A percentile compares a stretch with the other conserved stretches of the same genome.
phyloP scores from a whole-genome alignment of 2,797 vertebrate genomes.

The Lacerta bilineata region DNA sequence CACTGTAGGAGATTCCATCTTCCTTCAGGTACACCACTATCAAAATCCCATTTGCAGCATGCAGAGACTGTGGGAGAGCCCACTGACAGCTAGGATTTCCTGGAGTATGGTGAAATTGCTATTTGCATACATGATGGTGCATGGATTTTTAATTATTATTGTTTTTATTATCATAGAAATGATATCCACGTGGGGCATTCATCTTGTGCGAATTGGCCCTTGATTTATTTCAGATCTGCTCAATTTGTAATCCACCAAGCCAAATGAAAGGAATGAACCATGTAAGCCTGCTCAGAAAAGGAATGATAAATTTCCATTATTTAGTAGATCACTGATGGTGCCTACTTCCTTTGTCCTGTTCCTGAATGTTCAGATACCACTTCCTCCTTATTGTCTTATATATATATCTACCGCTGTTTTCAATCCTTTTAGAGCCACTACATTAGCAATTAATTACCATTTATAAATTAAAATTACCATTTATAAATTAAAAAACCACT shows the following conservation, averaged over 20 bases:
- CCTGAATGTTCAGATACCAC: background rate
- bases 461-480: too few relatives aligned
- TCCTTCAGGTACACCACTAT: background rate
- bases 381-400: background rate
- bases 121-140: background rate
- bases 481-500: too few relatives aligned
- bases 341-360: background rate
- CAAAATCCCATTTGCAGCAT: background rate
- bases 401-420: background rate
- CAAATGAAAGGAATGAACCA: background rate
- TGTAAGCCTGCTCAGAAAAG: background rate
- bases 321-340: background rate
- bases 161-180: background rate
- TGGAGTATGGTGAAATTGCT: background rate
- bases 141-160: background rate
- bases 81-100: too few relatives aligned
- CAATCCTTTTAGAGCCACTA: background rate
- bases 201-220: slow-evolving; percentile 35
- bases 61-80: background rate
- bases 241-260: background rate
- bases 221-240: background rate
- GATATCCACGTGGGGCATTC: slow-evolving; percentile 1
- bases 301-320: background rate
- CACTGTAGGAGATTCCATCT: background rate
- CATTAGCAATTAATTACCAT: too few relatives aligned